Conservation (phyloP, 2,888 invertebrate genomes). For the Drosophila tripunctata region DNA sequence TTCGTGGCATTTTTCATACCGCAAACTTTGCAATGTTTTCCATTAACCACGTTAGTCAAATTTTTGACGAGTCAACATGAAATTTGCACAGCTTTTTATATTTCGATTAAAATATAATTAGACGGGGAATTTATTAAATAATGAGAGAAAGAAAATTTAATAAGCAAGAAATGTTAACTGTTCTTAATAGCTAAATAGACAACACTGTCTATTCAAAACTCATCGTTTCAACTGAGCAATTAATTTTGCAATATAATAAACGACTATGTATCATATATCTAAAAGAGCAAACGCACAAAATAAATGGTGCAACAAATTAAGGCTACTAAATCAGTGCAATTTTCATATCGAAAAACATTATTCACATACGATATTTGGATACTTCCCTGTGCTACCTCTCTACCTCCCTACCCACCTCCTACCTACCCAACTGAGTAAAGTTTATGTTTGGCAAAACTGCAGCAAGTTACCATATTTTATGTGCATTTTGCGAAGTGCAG, state of each 20-base stretch:
- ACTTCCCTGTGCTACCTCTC: too few relatives aligned
- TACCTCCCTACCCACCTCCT: too few relatives aligned
- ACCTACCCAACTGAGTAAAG: slow-evolving; percentile 50
- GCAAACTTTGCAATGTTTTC: slow-evolving; percentile 31
- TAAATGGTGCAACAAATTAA: slow-evolving; percentile 61
- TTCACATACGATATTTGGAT: slow-evolving; percentile 50
- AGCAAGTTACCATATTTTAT: slow-evolving; percentile 55
- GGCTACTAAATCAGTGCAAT: slow-evolving; percentile 69
- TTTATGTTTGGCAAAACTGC: slow-evolving; percentile 42
- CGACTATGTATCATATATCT: not conserved
- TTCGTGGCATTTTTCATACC: slow-evolving; percentile 22
- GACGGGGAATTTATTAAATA: too few relatives aligned
- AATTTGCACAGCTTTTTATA: slow-evolving; percentile 43
- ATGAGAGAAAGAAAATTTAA: too few relatives aligned
- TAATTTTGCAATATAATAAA: not conserved
- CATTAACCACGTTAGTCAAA: slow-evolving; percentile 38
- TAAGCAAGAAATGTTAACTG: too few relatives aligned
- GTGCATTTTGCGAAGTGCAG: slow-evolving; percentile 37
- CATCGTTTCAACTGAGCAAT: not conserved
- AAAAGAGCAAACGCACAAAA: slow-evolving; percentile 36
- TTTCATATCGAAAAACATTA: slow-evolving; percentile 71
- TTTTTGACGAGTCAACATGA: slow-evolving; percentile 70
- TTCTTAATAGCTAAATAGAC: not conserved
- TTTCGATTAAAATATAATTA: slow-evolving; percentile 69
- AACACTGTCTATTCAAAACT: not conserved